phyloP scores from a whole-genome alignment of 2,888 invertebrate species.

The Lasioglossum villosulum region DNA sequence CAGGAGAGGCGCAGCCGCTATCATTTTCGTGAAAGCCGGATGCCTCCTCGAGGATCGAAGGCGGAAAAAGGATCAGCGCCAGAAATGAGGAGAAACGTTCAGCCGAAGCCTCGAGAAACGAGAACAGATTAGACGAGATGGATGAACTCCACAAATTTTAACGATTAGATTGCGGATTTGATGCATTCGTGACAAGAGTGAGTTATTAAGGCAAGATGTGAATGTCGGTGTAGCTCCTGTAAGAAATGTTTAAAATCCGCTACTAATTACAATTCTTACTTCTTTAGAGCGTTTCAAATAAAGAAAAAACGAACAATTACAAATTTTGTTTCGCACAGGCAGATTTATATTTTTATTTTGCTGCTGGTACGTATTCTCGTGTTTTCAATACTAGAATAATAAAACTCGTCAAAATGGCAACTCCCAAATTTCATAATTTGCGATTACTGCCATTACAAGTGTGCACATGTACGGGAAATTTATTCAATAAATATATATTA shows the following conservation, averaged over 20 bases:
- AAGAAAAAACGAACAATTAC: neutral
- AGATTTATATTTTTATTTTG: no score
- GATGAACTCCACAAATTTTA: neutral
- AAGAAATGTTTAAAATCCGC: neutral
- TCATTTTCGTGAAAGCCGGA: slow-evolving; percentile 75
- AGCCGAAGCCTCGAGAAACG: neutral
- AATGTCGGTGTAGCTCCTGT: neutral
- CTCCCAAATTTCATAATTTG: no score
- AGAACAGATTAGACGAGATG: neutral
- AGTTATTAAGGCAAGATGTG: neutral
- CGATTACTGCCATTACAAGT: no score
- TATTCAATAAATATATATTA: no score
- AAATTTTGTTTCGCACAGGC: neutral
- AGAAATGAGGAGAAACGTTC: slow-evolving; percentile 1
- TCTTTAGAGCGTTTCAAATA: neutral
- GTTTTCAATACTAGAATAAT: neutral
- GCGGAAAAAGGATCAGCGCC: slow-evolving; percentile 38
- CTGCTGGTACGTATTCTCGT: no score
- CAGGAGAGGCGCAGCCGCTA: slow-evolving; percentile 59
- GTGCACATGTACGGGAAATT: no score
- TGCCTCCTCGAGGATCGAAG: slow-evolving; percentile 40
- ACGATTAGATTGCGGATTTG: neutral
- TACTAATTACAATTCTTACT: neutral
- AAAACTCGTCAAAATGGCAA: neutral
- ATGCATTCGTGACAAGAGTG: no score